Conservation (phyloP, 2,797 vertebrate genomes). For the Eleutherodactylus coqui region DNA sequence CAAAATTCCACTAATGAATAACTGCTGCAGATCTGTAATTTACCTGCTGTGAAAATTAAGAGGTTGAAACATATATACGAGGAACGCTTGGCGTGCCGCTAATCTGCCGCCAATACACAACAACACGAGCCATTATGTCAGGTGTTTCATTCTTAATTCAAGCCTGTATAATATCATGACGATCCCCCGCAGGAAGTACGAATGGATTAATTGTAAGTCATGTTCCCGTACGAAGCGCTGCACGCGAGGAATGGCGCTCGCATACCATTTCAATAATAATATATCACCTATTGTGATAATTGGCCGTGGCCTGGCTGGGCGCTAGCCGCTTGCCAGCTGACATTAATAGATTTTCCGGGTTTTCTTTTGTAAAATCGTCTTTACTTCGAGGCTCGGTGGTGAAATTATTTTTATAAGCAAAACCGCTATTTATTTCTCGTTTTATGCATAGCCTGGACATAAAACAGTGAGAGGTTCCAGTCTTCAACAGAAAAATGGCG, state of each 20-base stretch:
- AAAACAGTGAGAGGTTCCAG: background rate
- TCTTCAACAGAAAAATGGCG: background rate
- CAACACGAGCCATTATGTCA: background rate
- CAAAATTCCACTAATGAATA: conserved; percentile 39
- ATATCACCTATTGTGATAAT: conserved; percentile 31
- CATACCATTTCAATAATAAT: conserved; percentile 21
- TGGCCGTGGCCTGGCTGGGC: background rate
- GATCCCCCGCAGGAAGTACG: background rate
- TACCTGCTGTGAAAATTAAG: conserved; percentile 44
- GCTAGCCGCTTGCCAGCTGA: background rate
- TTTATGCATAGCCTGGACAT: background rate
- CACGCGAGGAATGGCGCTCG: background rate
- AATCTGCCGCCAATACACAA: conserved; percentile 19
- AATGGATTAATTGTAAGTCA: conserved; percentile 33
- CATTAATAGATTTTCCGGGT: background rate
- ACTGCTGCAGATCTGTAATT: conserved; percentile 8
- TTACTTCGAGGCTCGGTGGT: background rate
- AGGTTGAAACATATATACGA: conserved; percentile 31
- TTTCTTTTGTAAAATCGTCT: background rate
- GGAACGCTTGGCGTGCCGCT: conserved; percentile 10
- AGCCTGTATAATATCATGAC: background rate
- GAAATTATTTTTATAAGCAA: conserved; percentile 23
- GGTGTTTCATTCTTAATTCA: background rate
- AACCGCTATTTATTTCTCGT: background rate
- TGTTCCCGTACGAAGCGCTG: background rate